Conservation (phyloP, 1,140 invertebrate genomes). For the Lordiphosa clarofinis region DNA sequence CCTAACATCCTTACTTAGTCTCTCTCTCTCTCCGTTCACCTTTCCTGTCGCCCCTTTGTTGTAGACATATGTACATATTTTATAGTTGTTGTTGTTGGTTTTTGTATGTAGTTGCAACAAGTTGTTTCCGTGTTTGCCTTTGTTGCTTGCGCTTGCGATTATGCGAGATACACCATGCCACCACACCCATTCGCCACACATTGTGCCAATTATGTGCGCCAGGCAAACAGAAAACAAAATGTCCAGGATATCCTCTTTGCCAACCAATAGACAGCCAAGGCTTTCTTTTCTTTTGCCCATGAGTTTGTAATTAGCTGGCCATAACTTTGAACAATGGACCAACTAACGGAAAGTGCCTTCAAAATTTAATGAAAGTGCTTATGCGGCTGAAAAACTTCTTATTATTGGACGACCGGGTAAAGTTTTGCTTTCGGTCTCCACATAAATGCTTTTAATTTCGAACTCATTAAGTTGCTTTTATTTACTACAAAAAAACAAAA, state of each 20-base stretch:
- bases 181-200: conserved; percentile 14
- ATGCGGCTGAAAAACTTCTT: conserved; percentile 22
- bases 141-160: conserved; percentile 43
- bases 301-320: conserved; percentile 54
- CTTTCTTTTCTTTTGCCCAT: conserved; percentile 10
- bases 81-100: conserved; percentile 25
- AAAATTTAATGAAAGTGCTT: conserved; percentile 26
- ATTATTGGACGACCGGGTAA: conserved; percentile 24
- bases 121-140: conserved; percentile 71
- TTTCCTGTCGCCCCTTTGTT: conserved; percentile 5
- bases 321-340: conserved; percentile 36
- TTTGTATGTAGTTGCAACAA: conserved; percentile 62
- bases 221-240: conserved; percentile 54
- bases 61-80: conserved; percentile 23
- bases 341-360: conserved; percentile 14
- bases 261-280: conserved; percentile 27
- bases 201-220: conserved; percentile 26
- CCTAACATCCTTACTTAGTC: too few species aligned
- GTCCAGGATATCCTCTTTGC: conserved; percentile 47
- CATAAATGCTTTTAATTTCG: conserved; percentile 31
- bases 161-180: conserved; percentile 38
- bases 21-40: too few species aligned
- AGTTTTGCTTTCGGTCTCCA: conserved; percentile 23
- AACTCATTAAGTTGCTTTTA: conserved; percentile 45
- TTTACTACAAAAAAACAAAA: conserved; percentile 1